A percentile compares a stretch with the other conserved stretches of the same genome.
These are phyloP conservation scores for Cerceris ruficornis DNA, from an alignment of 2,888 invertebrate genomes.

Conservation along the genomic window DNA sequence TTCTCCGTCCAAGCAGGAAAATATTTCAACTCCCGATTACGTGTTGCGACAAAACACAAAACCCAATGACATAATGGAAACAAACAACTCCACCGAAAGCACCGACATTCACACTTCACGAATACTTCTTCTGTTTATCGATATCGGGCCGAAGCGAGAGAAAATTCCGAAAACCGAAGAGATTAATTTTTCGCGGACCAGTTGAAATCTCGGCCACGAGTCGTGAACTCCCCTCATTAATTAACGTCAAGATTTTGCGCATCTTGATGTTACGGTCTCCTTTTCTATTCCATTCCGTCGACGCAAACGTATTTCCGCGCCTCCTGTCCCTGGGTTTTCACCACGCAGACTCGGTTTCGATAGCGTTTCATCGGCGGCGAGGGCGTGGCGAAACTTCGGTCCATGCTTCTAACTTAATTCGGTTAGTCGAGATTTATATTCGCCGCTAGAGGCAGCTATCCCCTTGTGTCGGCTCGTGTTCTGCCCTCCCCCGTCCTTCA, in stretches of 20 bases:
- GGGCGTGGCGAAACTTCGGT: constrained; percentile 75
- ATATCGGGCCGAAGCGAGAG: neutral
- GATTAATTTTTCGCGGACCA: constrained; percentile 4
- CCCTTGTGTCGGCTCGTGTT: constrained; percentile 49
- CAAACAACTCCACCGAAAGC: neutral
- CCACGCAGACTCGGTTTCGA: constrained; percentile 70
- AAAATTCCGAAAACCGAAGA: neutral
- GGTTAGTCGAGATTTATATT: constrained; percentile 81
- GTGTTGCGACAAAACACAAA: too few relatives aligned
- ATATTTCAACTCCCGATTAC: too few relatives aligned
- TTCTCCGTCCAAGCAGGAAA: too few relatives aligned
- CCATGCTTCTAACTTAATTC: constrained; percentile 80
- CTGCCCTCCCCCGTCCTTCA: constrained; percentile 14
- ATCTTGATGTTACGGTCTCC: neutral
- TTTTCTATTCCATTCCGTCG: constrained; percentile 10
- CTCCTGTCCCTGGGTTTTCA: constrained; percentile 41
- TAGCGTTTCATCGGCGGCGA: constrained; percentile 77
- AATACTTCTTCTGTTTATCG: neutral
- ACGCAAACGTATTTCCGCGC: constrained; percentile 21
- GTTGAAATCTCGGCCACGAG: neutral
- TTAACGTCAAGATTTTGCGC: constrained; percentile 13
- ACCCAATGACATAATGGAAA: too few relatives aligned
- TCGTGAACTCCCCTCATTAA: constrained; percentile 11
- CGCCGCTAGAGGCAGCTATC: constrained; percentile 64
- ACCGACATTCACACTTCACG: neutral